phyloP scores from a whole-genome alignment of 1,140 invertebrate species.

The Pseudomyrmex cubaensis region DNA sequence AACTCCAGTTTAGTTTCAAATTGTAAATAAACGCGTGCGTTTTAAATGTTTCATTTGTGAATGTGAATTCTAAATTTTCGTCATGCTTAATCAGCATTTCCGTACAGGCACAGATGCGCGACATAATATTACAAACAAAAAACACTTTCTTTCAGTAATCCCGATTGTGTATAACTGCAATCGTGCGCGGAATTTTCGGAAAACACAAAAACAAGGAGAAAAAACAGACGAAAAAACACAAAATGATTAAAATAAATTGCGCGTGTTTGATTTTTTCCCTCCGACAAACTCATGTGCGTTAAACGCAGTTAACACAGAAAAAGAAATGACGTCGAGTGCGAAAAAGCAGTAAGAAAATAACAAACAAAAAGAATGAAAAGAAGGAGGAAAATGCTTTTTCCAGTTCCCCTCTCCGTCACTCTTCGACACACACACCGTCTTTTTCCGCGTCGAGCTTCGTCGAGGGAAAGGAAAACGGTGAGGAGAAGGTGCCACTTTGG shows the following conservation, averaged over 20 bases:
- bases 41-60: too few species aligned
- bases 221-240: not conserved
- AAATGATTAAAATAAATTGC: not conserved
- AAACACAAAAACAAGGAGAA: not conserved
- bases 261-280: not conserved
- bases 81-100: not conserved
- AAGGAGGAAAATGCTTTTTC: constrained; percentile 43
- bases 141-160: not conserved
- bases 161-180: not conserved
- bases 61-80: not conserved
- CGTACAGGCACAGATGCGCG: not conserved
- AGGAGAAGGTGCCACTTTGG: constrained; percentile 16
- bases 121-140: constrained; percentile 7
- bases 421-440: constrained; percentile 14
- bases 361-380: constrained; percentile 21
- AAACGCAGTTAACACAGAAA: constrained; percentile 18
- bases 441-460: constrained; percentile 26
- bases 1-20: too few species aligned
- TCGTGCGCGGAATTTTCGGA: not conserved
- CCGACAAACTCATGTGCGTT: constrained; percentile 37
- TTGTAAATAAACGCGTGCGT: too few species aligned
- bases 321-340: constrained; percentile 48
- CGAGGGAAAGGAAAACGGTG: constrained; percentile 42
- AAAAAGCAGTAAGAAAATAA: constrained; percentile 23
- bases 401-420: not conserved